These are phyloP conservation scores for Chlamydotis undulata DNA, from an alignment of 2,113 vertebrate genomes.

Conservation along the genomic window DNA sequence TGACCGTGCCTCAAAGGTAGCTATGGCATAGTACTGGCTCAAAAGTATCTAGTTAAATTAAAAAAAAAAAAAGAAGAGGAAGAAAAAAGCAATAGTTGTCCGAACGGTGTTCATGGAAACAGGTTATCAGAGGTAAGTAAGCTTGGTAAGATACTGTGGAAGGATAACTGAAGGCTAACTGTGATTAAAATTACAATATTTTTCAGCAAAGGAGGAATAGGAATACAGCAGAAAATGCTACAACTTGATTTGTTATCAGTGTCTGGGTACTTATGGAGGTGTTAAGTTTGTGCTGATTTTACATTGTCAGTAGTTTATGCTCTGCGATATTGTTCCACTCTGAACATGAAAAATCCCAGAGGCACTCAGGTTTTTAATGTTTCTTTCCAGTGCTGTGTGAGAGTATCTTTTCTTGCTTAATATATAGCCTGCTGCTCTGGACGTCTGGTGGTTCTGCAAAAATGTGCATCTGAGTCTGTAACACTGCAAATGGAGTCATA, in stretches of 20 bases:
- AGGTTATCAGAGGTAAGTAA: not conserved
- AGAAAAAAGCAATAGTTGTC: not conserved
- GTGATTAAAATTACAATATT: not conserved
- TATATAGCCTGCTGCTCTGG: accelerated
- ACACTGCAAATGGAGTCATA: not conserved
- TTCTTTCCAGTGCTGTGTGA: not conserved
- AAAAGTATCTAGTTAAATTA: not conserved
- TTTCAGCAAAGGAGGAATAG: not conserved
- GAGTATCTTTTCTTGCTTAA: not conserved
- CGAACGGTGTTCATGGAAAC: not conserved
- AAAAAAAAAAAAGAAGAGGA: not conserved
- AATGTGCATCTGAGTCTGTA: not conserved
- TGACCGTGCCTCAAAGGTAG: not conserved
- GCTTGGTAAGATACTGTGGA: not conserved
- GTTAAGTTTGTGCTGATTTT: not conserved
- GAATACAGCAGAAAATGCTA: not conserved
- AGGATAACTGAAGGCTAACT: not conserved
- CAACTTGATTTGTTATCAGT: not conserved
- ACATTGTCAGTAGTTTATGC: accelerated
- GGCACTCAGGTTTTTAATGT: not conserved
- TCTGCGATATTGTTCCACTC: not conserved
- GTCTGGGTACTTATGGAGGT: not conserved
- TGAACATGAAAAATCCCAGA: not conserved
- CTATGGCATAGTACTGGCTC: not conserved
- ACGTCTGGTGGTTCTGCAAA: not conserved